Evolutionary conservation across 2,113 vertebrate genomes (phyloP).

Genomic region (Conger conger): DNA sequence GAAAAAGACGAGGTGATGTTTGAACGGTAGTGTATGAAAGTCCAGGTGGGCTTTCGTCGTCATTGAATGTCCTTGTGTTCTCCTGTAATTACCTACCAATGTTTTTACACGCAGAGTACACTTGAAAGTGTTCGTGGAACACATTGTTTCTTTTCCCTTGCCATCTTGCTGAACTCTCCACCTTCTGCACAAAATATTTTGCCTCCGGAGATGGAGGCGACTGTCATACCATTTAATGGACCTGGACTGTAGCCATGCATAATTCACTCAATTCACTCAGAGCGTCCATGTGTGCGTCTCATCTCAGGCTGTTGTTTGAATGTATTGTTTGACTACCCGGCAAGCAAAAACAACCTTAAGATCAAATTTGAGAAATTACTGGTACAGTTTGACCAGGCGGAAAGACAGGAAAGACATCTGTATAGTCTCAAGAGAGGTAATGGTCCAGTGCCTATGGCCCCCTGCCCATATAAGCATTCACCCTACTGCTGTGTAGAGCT

Average conservation of each 20-base stretch:
- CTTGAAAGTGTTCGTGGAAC: neutral
- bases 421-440: conserved; percentile 44
- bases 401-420: conserved; percentile 17
- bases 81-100: neutral
- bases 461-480: conserved; percentile 29
- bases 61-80: neutral
- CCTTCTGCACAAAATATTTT: conserved; percentile 46
- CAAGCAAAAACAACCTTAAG: conserved; percentile 54
- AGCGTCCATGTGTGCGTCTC: conserved; percentile 54
- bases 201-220: conserved; percentile 50
- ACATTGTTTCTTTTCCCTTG: conserved; percentile 55
- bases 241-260: conserved; percentile 53
- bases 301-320: conserved; percentile 51
- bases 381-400: conserved; percentile 36
- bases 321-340: conserved; percentile 41
- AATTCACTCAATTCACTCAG: conserved; percentile 60
- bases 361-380: conserved; percentile 36
- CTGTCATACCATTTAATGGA: conserved; percentile 42
- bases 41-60: no score
- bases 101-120: neutral
- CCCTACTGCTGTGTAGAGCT: neutral
- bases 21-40: no score
- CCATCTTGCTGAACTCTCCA: conserved; percentile 57
- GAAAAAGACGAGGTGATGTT: no score
- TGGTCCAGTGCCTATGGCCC: conserved; percentile 21